Evolutionary conservation across 2,113 vertebrate genomes (phyloP).

Genomic region (Dasypus novemcinctus): DNA sequence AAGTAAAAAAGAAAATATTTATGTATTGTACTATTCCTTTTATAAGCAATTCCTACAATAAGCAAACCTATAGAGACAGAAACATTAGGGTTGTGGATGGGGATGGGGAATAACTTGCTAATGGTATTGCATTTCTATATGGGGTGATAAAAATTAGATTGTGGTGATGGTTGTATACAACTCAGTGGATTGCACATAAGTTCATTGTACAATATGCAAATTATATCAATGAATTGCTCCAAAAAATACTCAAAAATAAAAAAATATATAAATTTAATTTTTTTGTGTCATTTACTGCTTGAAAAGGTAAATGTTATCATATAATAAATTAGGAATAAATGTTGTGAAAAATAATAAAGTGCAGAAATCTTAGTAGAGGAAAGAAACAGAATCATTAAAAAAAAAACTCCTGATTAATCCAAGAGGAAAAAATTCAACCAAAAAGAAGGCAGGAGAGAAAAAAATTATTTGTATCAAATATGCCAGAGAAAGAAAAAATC

Average conservation of each 20-base stretch:
- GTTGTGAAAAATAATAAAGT: not conserved
- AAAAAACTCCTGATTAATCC: not conserved
- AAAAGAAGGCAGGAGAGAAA: not conserved
- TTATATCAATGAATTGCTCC: not conserved
- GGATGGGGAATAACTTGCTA: not conserved
- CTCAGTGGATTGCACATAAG: not conserved
- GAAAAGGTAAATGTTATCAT: not conserved
- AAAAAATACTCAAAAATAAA: not conserved
- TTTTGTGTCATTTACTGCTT: not conserved
- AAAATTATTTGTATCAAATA: not conserved
- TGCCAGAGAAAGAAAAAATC: not conserved
- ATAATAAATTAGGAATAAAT: not conserved
- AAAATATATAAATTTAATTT: not conserved
- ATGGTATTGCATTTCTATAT: not conserved
- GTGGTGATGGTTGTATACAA: no score
- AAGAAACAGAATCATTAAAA: not conserved
- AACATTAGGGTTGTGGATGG: not conserved
- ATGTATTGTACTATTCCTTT: not conserved
- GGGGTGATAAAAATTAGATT: not conserved
- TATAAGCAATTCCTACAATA: not conserved
- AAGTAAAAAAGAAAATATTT: not conserved
- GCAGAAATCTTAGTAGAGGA: not conserved
- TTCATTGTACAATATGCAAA: not conserved
- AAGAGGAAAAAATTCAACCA: not conserved
- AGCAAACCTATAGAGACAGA: no score